Evolutionary conservation across 2,888 invertebrate species (phyloP).

Genomic region (Nomada fucata): DNA sequence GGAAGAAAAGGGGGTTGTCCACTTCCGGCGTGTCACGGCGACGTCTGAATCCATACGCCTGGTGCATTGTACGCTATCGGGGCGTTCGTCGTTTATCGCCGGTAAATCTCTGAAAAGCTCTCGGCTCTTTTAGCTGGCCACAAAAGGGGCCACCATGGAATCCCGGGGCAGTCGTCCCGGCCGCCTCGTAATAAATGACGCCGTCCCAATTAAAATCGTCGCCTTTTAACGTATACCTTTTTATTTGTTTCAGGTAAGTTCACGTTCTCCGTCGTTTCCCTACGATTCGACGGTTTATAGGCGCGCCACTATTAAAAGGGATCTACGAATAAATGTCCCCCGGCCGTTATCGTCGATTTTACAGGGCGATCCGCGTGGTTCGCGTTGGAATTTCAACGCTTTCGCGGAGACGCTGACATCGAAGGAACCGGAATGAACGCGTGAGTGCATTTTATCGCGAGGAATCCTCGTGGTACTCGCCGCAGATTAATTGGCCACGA

Average conservation of each 20-base stretch:
- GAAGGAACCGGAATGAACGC: constrained; percentile 5
- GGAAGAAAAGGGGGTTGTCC: constrained; percentile 20
- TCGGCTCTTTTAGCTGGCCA: constrained; percentile 55
- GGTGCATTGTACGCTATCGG: constrained; percentile 61
- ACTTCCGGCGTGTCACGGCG: constrained; percentile 52
- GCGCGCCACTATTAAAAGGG: constrained; percentile 28
- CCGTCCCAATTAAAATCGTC: constrained; percentile 71
- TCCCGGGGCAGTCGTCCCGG: constrained; percentile 47
- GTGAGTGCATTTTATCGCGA: constrained; percentile 24
- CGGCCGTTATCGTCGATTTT: constrained; percentile 45
- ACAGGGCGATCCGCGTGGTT: constrained; percentile 35
- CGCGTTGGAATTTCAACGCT: constrained; percentile 45
- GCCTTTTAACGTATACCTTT: constrained; percentile 62
- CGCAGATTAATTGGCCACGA: constrained; percentile 20
- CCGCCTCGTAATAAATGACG: constrained; percentile 71
- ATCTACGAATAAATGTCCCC: constrained; percentile 23
- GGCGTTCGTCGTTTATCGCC: constrained; percentile 62
- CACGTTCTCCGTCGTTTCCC: constrained; percentile 21
- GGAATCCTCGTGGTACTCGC: not conserved
- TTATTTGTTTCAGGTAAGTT: constrained; percentile 71
- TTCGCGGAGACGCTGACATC: constrained; percentile 6
- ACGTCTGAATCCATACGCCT: constrained; percentile 40
- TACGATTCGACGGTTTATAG: constrained; percentile 40
- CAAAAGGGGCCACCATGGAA: constrained; percentile 71
- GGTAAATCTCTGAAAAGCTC: constrained; percentile 51